Evolutionary conservation across 2,797 vertebrate genomes (phyloP), one percentile per base, ranked within the genome.

Genomic region (Choloepus didactylus): DNA sequence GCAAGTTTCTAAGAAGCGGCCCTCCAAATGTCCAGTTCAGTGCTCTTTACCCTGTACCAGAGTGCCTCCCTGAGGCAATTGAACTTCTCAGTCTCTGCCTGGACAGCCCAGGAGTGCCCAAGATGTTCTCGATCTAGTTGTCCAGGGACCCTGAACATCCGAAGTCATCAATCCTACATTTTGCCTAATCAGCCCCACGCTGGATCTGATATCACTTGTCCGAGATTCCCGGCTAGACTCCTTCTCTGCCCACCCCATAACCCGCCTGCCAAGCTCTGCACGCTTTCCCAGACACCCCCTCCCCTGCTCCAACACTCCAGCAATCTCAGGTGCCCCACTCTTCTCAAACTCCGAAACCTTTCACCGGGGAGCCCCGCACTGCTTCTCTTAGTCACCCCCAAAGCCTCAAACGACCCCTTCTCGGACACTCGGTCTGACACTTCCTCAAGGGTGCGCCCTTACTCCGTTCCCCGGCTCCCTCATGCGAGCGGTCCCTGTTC

Each of bases 41-140:
- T 64, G 83, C 86, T 94, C 84, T 93, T 96, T 88, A n/a, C 46
- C 35, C 51, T 64, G 38, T 62, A 80, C 23, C 87, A 91, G 69
- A 89, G 49, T 76, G 94, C 62, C 82, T 91, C 73, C 81, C 76
- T 23, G 64, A 92, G 89, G 91, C 76, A 93, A 87, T 56, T 2
- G 44, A 85, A 93, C 88, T 86, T 95, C 25, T 82, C 83, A 56
- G 56, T 94, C 49, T 91, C 54, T 83, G 67, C 38, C 84, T 87
- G 51, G 62, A 95, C 81, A 95, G 72, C 84, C 38, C 91, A 89
- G 25, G 21, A 93, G 54, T 81, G 56, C 70, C 73, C 91, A 80
- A 90, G 66, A 89, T 83, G 44, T 25, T 95, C 66, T 60, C 80
- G 77, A 87, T 44, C 56, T 87, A 82, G 75, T 21, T 96, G 93